Base-by-base conservation (phyloP, 30 jellyfish, hydroid and myxozoan species). In the Catostylus mosaicus region DNA sequence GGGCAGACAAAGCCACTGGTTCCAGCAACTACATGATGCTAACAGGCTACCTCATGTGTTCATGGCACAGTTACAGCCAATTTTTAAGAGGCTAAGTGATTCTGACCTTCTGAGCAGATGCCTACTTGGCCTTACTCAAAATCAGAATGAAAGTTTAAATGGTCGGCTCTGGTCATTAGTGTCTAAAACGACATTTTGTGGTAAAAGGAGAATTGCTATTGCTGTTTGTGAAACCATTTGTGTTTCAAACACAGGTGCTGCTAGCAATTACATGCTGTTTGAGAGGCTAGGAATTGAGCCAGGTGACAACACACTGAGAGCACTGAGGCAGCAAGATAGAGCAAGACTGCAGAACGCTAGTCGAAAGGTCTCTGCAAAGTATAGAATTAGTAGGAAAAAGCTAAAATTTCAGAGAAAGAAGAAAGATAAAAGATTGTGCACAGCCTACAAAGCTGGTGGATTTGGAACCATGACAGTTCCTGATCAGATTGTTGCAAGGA, bases 201-300 rank as follows among this genome's bases (percentile, higher is more conserved):
- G 88, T 10, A 77, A 77, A 40, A 34, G 88, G 68, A 34, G 88
- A 33, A 73, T 73, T 48, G 27, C 31, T 4, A 73, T 73, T 43
- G 51, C 60, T 29, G 57, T 32, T 1, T 73, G 85, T 51, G 85
- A 73, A 51, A 57, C 73, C 57, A 47, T 73, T 51, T 73, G 85
- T 73, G 85, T 73, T 51, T 73, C 85, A 73, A 73, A 73, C 30
- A 73, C 74, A 22, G 85, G 85, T 3, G 85, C 85, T 22, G 85
- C 59, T 51, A 73, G 60, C 85, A 73, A 51, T 59, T 48, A 16
- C 14, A 8, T 73, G 85, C 85, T 73, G 47, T 46, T 73, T 56
- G 85, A 73, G 31, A 73, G 50, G 30, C 57, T 73, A 4, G 85
- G 74, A 22, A 46, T 73, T 12, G 50, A 51, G 85, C 85, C 74